phyloP scores from a whole-genome alignment of 2,113 vertebrate species.

The Pogonocichla stellata region DNA sequence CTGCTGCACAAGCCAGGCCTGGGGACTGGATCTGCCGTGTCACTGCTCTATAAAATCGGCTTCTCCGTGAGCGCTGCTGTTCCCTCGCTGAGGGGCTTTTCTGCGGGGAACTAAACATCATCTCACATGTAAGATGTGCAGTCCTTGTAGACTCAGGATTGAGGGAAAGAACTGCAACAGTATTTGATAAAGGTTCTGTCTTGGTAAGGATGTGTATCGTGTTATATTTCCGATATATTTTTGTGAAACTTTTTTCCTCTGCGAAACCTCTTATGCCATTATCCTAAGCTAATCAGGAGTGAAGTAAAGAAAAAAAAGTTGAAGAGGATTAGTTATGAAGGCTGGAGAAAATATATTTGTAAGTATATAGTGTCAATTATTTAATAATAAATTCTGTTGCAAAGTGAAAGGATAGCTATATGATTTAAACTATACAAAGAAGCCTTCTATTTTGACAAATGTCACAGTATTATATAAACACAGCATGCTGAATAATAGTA shows the following conservation, averaged over 20 bases:
- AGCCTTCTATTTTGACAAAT: slow-evolving; percentile 1
- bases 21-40: neutral
- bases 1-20: neutral
- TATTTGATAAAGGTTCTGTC: neutral
- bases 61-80: accelerated
- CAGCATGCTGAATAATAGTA: neutral
- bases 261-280: neutral
- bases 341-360: neutral
- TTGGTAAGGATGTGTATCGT: neutral
- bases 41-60: neutral
- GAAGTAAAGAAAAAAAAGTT: neutral
- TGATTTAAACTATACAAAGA: neutral
- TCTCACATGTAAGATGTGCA: neutral
- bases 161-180: neutral
- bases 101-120: neutral
- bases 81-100: neutral
- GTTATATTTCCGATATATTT: neutral
- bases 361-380: neutral
- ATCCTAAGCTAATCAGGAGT: neutral
- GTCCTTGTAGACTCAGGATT: neutral
- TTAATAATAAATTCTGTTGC: neutral
- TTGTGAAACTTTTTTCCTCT: neutral
- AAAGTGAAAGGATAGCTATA: neutral
- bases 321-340: neutral
- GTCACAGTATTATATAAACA: neutral